Conservation (phyloP, 53 echinoderm and acorn worm species). For the Zoroaster sp. region DNA sequence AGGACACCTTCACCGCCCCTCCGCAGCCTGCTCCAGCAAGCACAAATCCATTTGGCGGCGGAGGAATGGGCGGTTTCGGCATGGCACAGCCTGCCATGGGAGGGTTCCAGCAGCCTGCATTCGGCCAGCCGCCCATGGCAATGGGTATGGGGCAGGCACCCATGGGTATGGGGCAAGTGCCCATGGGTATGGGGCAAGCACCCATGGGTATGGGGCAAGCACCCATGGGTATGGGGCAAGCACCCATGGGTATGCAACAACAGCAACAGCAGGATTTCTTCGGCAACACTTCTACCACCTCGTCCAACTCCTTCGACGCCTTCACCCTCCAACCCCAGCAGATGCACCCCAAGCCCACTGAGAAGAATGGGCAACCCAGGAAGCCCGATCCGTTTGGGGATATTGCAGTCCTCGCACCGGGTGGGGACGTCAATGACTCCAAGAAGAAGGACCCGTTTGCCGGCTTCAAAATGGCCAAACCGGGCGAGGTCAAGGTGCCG, state of each 20-base stretch:
- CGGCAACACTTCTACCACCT: conserved; percentile 7
- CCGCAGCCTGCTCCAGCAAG: conserved; percentile 41
- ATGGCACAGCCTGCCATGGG: conserved; percentile 37
- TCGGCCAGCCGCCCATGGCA: conserved; percentile 22
- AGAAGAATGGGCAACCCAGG: conserved; percentile 8
- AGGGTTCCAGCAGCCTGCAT: conserved; percentile 52
- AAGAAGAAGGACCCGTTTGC: conserved; percentile 85
- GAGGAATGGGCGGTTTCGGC: conserved; percentile 51
- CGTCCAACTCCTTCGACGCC: conserved; percentile 45
- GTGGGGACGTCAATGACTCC: conserved; percentile 30
- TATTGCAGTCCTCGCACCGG: conserved; percentile 64
- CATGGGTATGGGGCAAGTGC: conserved; percentile 5
- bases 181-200: conserved; percentile 10
- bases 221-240: conserved; percentile 15
- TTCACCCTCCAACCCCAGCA: conserved; percentile 64
- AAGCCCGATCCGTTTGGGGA: conserved; percentile 87
- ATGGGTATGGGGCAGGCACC: conserved; percentile 18
- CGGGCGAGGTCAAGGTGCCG: conserved; percentile 80
- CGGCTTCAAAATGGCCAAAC: conserved; percentile 92
- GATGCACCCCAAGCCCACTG: conserved; percentile 56
- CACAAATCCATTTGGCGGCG: conserved; percentile 40
- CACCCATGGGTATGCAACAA: neutral
- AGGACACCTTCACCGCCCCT: conserved; percentile 80
- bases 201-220: conserved; percentile 13
- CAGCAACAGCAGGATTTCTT: neutral